Evolutionary conservation across 2,888 invertebrate species (phyloP).

Genomic region (Micropterix aruncella): DNA sequence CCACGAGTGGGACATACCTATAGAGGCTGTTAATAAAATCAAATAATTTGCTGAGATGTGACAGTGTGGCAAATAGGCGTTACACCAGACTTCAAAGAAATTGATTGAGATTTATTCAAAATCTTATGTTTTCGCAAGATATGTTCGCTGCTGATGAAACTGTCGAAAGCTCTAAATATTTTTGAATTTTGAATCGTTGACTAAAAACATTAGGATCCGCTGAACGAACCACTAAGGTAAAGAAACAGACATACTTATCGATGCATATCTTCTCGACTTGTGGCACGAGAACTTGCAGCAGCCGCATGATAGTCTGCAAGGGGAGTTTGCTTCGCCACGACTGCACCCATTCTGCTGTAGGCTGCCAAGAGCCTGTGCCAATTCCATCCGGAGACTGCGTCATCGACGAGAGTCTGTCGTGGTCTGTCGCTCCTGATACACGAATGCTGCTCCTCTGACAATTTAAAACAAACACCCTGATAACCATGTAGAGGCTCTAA

Average conservation of each 20-base stretch:
- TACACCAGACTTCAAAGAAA: too few species aligned
- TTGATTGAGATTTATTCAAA: too few species aligned
- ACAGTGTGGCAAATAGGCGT: too few species aligned
- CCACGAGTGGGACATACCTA: too few species aligned
- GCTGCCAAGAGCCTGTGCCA: conserved; percentile 51
- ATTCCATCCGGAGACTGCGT: conserved; percentile 5
- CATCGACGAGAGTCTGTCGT: background rate
- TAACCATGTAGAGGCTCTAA: too few species aligned
- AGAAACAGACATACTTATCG: conserved; percentile 67
- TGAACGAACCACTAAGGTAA: background rate
- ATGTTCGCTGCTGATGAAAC: too few species aligned
- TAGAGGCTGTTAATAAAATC: too few species aligned
- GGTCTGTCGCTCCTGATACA: conserved; percentile 26
- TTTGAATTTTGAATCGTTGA: too few species aligned
- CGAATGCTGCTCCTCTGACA: conserved; percentile 52
- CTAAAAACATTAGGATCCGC: background rate
- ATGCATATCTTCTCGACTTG: conserved; percentile 99
- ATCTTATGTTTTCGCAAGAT: too few species aligned
- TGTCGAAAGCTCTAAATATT: too few species aligned
- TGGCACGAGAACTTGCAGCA: conserved; percentile 95
- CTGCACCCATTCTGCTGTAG: conserved; percentile 91
- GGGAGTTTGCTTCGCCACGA: conserved; percentile 96
- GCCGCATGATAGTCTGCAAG: conserved; percentile 96
- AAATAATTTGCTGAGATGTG: too few species aligned
- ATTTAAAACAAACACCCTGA: too few species aligned